A percentile compares a stretch with the other conserved stretches of the same genome.
Conservation (phyloP, 2,113 vertebrate species). For the Hippocampus guttulatus region DNA sequence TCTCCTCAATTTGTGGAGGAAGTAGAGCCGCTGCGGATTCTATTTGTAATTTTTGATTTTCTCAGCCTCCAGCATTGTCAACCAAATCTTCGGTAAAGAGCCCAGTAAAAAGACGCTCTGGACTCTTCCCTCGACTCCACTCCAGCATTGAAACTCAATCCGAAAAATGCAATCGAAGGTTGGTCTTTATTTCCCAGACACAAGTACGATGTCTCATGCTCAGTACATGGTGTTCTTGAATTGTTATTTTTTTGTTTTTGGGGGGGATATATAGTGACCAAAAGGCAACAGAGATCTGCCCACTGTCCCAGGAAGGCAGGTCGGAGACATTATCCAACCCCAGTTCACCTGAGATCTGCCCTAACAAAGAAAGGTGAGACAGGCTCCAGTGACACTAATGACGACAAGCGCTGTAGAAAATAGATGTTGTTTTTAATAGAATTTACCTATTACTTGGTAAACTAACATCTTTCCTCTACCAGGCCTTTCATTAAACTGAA, state of each 20-base stretch:
- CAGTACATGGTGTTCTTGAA: neutral
- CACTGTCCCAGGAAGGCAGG: constrained; percentile 84
- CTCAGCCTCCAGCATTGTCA: constrained; percentile 77
- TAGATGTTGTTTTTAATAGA: neutral
- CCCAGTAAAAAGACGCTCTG: constrained; percentile 90
- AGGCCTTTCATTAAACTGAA: constrained; percentile 88
- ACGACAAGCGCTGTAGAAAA: neutral
- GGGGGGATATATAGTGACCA: constrained; percentile 70
- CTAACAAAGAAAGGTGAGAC: constrained; percentile 89
- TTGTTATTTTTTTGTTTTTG: neutral
- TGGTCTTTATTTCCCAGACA: neutral
- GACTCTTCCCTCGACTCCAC: constrained; percentile 92
- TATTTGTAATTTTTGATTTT: constrained; percentile 23
- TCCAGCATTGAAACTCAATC: constrained; percentile 80
- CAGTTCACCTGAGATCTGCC: constrained; percentile 93
- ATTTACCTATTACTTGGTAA: neutral
- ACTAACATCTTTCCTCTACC: neutral
- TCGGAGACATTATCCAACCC: constrained; percentile 93
- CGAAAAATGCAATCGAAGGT: constrained; percentile 82
- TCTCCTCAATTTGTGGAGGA: too few species aligned
- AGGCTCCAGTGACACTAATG: neutral
- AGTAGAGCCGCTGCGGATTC: neutral
- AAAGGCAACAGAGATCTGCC: constrained; percentile 78
- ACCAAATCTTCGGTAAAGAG: constrained; percentile 89
- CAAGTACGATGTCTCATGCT: neutral